A percentile compares a stretch with the other conserved stretches of the same genome.
These are phyloP conservation scores for Antitype chi DNA, from an alignment of 2,888 invertebrate species.

Conservation along the genomic window DNA sequence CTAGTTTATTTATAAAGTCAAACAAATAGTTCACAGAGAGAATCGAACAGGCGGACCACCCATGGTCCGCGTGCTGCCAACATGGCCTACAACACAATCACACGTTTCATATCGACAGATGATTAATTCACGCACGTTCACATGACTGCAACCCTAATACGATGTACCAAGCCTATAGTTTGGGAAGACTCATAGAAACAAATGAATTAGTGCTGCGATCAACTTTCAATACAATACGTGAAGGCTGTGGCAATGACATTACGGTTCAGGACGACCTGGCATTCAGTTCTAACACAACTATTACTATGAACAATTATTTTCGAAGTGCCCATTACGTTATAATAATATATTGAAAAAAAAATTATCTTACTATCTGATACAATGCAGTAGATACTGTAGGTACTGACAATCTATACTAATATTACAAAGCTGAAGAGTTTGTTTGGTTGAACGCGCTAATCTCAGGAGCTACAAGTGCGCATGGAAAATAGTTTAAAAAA, in stretches of 20 bases:
- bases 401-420: no score
- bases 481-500: no score
- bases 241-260: conserved; percentile 72
- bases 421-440: no score
- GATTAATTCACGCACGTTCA: conserved; percentile 2
- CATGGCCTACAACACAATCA: not conserved
- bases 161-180: conserved; percentile 12
- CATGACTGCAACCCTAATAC: not conserved
- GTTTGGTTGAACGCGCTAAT: no score
- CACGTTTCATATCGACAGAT: not conserved
- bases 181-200: conserved; percentile 25
- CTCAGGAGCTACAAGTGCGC: no score
- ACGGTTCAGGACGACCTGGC: conserved; percentile 53
- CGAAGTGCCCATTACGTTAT: conserved; percentile 15
- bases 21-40: no score
- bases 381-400: not conserved
- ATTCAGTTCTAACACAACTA: conserved; percentile 44
- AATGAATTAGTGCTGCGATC: conserved; percentile 37
- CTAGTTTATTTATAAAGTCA: no score
- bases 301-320: conserved; percentile 48
- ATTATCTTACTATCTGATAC: conserved; percentile 15
- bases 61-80: not conserved
- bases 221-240: conserved; percentile 38
- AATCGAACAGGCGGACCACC: no score
- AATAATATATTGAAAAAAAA: conserved; percentile 20